Conservation (phyloP, 2,888 invertebrate species). For the Cyclophora punctaria region DNA sequence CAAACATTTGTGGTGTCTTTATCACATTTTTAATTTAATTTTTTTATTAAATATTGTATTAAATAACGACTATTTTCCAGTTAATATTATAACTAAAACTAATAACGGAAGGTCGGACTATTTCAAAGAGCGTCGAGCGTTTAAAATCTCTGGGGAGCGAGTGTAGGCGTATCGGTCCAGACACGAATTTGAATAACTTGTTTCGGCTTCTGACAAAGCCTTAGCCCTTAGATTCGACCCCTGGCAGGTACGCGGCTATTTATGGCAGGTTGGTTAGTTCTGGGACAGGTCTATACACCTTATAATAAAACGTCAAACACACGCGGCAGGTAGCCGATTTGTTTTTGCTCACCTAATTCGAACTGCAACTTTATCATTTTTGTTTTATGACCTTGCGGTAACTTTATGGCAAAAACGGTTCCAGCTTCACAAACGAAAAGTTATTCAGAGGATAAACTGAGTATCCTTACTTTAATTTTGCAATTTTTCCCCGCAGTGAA, state of each 20-base stretch:
- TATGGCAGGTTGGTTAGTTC: constrained; percentile 23
- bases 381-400: constrained; percentile 45
- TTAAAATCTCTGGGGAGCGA: constrained; percentile 10
- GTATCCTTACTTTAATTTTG: background rate
- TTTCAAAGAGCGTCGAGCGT: no score
- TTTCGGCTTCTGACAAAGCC: constrained; percentile 64
- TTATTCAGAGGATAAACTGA: background rate
- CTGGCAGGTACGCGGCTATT: constrained; percentile 21
- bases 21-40: no score
- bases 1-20: no score
- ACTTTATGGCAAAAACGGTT: no score
- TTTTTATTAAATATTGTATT: no score
- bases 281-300: constrained; percentile 36
- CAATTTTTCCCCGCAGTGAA: no score
- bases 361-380: constrained; percentile 40
- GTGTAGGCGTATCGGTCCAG: constrained; percentile 44
- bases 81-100: no score
- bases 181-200: constrained; percentile 67
- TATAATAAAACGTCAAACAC: constrained; percentile 42
- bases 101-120: no score
- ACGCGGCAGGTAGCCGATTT: constrained; percentile 57
- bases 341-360: constrained; percentile 64
- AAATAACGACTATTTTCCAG: no score
- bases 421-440: background rate
- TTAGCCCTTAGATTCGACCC: constrained; percentile 33